phyloP scores from a whole-genome alignment of 2,888 invertebrate genomes.

The Drosophila bunnanda region DNA sequence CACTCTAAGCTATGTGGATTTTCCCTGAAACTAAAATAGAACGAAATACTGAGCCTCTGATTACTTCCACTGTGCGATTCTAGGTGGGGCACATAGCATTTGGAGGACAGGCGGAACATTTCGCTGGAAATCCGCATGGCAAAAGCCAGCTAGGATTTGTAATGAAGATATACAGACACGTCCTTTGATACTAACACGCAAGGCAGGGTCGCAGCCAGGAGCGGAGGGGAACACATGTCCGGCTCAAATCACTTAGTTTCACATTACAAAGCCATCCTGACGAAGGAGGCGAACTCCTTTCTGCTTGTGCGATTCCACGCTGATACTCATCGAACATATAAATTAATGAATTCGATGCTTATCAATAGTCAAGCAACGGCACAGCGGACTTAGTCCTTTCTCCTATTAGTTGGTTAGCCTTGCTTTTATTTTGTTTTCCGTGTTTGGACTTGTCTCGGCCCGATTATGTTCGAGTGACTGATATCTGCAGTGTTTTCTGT shows the following conservation, averaged over 20 bases:
- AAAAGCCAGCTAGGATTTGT: slow-evolving; percentile 68
- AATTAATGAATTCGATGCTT: slow-evolving; percentile 82
- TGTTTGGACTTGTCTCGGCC: slow-evolving; percentile 50
- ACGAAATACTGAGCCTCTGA: background rate
- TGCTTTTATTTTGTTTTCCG: slow-evolving; percentile 16
- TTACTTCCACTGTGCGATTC: slow-evolving; percentile 29
- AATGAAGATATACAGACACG: slow-evolving; percentile 68
- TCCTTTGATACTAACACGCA: slow-evolving; percentile 32
- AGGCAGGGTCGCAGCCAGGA: background rate
- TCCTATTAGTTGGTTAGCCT: slow-evolving; percentile 43
- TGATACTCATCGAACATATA: slow-evolving; percentile 71
- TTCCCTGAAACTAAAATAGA: background rate
- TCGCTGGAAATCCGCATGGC: slow-evolving; percentile 68
- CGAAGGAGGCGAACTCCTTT: slow-evolving; percentile 59
- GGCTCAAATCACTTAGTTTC: slow-evolving; percentile 79
- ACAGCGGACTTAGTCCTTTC: slow-evolving; percentile 45
- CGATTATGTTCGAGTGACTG: slow-evolving; percentile 79
- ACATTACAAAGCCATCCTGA: slow-evolving; percentile 76
- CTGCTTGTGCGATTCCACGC: slow-evolving; percentile 53
- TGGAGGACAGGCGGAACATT: slow-evolving; percentile 51
- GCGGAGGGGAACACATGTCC: slow-evolving; percentile 57
- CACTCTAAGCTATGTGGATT: background rate
- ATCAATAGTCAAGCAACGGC: slow-evolving; percentile 64
- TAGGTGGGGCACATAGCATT: slow-evolving; percentile 33
- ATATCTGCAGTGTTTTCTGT: slow-evolving; percentile 54